These are phyloP conservation scores for Hippocampus kuda DNA, from an alignment of 2,797 vertebrate species.

Conservation along the genomic window DNA sequence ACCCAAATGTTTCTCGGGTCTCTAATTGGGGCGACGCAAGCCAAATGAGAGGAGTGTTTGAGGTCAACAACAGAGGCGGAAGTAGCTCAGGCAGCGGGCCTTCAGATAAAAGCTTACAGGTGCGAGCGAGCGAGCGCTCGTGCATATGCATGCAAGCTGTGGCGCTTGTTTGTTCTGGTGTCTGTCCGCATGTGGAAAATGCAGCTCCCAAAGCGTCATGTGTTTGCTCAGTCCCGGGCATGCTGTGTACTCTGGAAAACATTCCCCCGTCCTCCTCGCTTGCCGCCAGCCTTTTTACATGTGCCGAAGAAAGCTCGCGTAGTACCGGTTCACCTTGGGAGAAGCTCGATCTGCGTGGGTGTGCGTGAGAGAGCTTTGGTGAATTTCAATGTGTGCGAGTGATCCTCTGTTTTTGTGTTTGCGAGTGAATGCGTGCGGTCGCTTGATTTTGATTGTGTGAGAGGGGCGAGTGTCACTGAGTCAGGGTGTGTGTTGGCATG, in stretches of 20 bases:
- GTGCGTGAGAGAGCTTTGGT: background rate
- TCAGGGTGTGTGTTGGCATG: too few relatives aligned
- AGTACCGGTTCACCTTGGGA: background rate
- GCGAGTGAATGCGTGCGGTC: background rate
- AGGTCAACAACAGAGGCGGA: constrained; percentile 64
- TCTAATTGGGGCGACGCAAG: constrained; percentile 57
- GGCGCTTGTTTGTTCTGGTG: constrained; percentile 57
- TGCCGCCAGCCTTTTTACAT: constrained; percentile 23
- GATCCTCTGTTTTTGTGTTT: background rate
- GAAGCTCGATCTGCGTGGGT: background rate
- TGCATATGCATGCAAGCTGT: constrained; percentile 60
- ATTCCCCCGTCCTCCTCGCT: constrained; percentile 41
- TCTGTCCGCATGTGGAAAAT: constrained; percentile 61
- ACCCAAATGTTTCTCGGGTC: constrained; percentile 48
- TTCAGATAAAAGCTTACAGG: constrained; percentile 68
- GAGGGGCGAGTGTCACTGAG: too few relatives aligned
- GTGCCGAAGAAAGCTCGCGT: constrained; percentile 6
- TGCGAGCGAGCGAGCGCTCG: constrained; percentile 48
- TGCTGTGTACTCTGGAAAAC: constrained; percentile 47
- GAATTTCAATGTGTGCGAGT: background rate
- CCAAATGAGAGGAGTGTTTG: constrained; percentile 61
- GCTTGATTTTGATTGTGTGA: too few relatives aligned
- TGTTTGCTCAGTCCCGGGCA: constrained; percentile 54
- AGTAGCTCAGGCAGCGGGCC: constrained; percentile 50
- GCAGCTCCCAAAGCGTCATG: constrained; percentile 52